phyloP scores from a whole-genome alignment of 2,797 vertebrate genomes.

The Ciconia nigra region DNA sequence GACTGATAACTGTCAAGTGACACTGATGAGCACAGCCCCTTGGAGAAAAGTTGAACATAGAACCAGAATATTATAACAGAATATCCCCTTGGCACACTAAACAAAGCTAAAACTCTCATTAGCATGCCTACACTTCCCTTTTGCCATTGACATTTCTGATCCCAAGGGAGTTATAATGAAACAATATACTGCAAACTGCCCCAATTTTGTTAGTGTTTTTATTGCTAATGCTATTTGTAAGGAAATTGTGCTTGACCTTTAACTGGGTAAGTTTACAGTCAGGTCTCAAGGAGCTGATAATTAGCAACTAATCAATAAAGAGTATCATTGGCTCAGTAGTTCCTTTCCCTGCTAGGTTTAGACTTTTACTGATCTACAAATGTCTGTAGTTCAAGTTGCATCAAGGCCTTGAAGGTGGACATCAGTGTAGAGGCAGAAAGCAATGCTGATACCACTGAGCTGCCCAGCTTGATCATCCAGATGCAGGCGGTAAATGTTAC shows the following conservation, averaged over 20 bases:
- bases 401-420: not conserved
- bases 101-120: constrained; percentile 11
- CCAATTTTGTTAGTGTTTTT: not conserved
- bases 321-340: not conserved
- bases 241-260: constrained; percentile 28
- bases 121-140: not conserved
- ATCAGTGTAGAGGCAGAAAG: not conserved
- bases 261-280: not conserved
- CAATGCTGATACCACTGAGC: not conserved
- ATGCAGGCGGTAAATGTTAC: not conserved
- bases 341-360: not conserved
- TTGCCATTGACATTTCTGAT: constrained; percentile 15
- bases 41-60: not conserved
- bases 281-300: not conserved
- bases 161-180: not conserved
- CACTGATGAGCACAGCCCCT: not conserved
- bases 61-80: not conserved
- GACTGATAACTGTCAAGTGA: not conserved
- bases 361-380: not conserved
- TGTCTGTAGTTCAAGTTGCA: not conserved
- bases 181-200: not conserved
- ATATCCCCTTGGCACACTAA: not conserved
- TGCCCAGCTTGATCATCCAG: not conserved
- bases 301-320: not conserved
- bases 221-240: constrained; percentile 19